A percentile compares a stretch with the other conserved stretches of the same genome.
Conservation (phyloP, 2,797 vertebrate genomes). For the Jordanella pulchra region DNA sequence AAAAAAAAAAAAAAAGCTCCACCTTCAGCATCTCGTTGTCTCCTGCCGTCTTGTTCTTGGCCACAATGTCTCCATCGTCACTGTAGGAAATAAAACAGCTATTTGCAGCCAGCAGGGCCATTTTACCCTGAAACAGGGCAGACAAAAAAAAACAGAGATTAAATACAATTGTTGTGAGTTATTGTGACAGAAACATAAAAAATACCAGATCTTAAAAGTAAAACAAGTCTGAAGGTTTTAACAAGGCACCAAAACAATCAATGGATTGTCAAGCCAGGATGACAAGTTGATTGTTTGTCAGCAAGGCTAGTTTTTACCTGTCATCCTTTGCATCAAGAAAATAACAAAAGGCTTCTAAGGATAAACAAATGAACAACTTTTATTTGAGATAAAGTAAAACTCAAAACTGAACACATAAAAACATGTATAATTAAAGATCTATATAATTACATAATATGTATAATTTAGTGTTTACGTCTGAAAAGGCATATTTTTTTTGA, state of each 20-base stretch:
- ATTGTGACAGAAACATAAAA: constrained; percentile 49
- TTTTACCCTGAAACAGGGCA: constrained; percentile 84
- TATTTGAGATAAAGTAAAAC: too few relatives aligned
- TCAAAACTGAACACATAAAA: too few relatives aligned
- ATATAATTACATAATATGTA: too few relatives aligned
- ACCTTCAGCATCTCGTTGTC: constrained; percentile 97
- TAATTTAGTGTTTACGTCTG: too few relatives aligned
- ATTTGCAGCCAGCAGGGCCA: constrained; percentile 92
- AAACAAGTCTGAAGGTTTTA: constrained; percentile 52
- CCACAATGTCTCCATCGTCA: constrained; percentile 92
- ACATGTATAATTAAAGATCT: too few relatives aligned
- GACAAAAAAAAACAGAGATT: constrained; percentile 40
- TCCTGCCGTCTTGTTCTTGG: constrained; percentile 90
- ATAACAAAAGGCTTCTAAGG: neutral
- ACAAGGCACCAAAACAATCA: constrained; percentile 43
- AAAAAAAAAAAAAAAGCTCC: constrained; percentile 35
- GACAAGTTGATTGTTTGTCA: constrained; percentile 40
- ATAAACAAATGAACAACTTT: neutral
- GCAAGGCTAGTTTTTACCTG: constrained; percentile 28
- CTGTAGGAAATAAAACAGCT: constrained; percentile 96
- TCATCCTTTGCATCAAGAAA: constrained; percentile 1
- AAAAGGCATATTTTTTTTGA: too few relatives aligned
- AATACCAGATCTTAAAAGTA: constrained; percentile 46
- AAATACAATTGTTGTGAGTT: constrained; percentile 39
- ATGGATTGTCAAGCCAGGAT: constrained; percentile 30